Evolutionary conservation across 2,113 vertebrate species (phyloP), one percentile per base, ranked within the genome.

Genomic region (Limnothrissa miodon): DNA sequence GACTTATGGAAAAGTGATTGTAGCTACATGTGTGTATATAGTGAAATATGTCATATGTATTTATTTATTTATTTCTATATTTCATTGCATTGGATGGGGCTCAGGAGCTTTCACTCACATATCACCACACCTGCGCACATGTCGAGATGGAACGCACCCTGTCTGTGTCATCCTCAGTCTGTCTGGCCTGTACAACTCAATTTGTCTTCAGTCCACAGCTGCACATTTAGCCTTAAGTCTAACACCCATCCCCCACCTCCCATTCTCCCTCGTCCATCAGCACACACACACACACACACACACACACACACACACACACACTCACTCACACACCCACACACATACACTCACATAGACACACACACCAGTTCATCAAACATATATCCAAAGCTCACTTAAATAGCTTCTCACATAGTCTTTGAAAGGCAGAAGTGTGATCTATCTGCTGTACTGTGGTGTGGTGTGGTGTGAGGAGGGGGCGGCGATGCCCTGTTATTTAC

Each of bases 81-180:
- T 66, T 66, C 33, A 66, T 66, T 66, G 59, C 11, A 8, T 33
- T 66, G 59, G 59, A 66, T 7, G 10, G 8, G 29, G 59, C 29
- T 25, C 59, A 66, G 59, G 25, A 66, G 59, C 59, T 66, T 66
- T 66, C 59, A 66, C 59, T 66, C 59, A 33, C 59, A 66, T 66
- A 66, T 15, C n/a, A 25, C 7, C 59, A 66, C 59, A 66, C 59
- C 51, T 56, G 51, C 51, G 21, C 5, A 56, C 51, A 23, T 56
- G 51, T 56, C 51, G 19, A 19, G 13, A 48, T 0, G 46, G 46
- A 48, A 56, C 51, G 5, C 51, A 23, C 51, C 23, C 51, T 4
- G 51, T 56, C 51, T 56, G 19, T 56, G 51, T 56, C 51, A 56
- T 56, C 51, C 21, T 56, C 51, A 21, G 51, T 21, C 51, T 56